These are phyloP conservation scores for Platysteira castanea DNA, from an alignment of 2,113 vertebrate species.

Conservation along the genomic window DNA sequence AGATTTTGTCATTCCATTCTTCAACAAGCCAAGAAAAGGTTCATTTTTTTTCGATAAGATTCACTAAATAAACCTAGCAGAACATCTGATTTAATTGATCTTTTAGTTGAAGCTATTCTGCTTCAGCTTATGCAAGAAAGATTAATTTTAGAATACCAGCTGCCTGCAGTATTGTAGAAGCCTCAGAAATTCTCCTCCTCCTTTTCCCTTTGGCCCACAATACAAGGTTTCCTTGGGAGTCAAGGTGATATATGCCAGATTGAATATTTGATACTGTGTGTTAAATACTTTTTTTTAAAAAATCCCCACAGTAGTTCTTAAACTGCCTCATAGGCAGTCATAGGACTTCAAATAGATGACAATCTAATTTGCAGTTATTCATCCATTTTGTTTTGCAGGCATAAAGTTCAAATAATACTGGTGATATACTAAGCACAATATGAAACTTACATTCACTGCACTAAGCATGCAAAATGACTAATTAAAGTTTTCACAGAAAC, in stretches of 20 bases:
- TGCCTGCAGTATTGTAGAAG: neutral
- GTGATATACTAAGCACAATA: neutral
- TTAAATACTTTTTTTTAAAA: neutral
- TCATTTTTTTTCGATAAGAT: neutral
- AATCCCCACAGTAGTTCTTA: neutral
- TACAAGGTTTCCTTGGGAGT: neutral
- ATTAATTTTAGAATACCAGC: slow-evolving; percentile 6
- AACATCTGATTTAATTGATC: neutral
- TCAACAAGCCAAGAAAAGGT: neutral
- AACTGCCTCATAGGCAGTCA: neutral
- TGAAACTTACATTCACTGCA: neutral
- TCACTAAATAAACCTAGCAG: neutral
- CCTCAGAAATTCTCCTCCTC: neutral
- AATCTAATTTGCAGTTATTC: neutral
- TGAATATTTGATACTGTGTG: neutral
- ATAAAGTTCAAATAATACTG: neutral
- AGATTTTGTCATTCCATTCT: neutral
- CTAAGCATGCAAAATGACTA: neutral
- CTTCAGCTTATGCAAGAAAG: neutral
- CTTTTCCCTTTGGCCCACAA: neutral
- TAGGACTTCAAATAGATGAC: neutral
- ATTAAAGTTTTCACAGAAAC: neutral
- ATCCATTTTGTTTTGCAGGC: neutral
- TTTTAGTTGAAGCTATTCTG: neutral
- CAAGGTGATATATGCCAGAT: neutral